Conservation (phyloP, 2,113 vertebrate genomes). For the Nesogale talazaci region DNA sequence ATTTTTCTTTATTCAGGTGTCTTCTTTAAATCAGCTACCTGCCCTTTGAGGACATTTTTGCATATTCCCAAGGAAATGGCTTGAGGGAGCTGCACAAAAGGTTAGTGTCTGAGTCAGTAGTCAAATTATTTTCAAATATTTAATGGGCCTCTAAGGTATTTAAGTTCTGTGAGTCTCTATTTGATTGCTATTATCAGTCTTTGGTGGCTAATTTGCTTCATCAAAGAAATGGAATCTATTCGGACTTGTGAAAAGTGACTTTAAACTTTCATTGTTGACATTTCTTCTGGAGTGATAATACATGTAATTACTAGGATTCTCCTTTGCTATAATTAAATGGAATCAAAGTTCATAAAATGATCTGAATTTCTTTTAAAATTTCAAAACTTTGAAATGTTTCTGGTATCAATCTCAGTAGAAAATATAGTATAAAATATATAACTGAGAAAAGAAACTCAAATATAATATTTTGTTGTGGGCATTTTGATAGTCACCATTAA, state of each 20-base stretch:
- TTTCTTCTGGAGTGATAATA: constrained; percentile 61
- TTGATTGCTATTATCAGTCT: constrained; percentile 78
- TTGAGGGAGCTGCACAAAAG: constrained; percentile 68
- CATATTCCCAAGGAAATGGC: constrained; percentile 69
- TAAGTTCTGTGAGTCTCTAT: constrained; percentile 63
- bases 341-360: constrained; percentile 25
- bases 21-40: constrained; percentile 41
- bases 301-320: constrained; percentile 40
- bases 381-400: constrained; percentile 31
- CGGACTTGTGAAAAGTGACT: constrained; percentile 31
- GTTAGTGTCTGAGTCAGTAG: constrained; percentile 81
- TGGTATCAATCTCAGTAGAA: background rate
- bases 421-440: background rate
- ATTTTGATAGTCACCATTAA: background rate
- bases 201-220: constrained; percentile 80
- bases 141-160: constrained; percentile 79
- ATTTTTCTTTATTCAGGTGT: constrained; percentile 59
- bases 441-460: background rate
- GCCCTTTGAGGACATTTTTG: constrained; percentile 76
- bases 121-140: constrained; percentile 81
- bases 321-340: background rate
- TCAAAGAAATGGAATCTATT: constrained; percentile 71
- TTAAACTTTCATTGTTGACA: constrained; percentile 55
- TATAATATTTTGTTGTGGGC: background rate
- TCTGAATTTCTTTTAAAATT: background rate